Base-by-base conservation (phyloP, 2,888 invertebrate species). In the Adineta ricciae region DNA sequence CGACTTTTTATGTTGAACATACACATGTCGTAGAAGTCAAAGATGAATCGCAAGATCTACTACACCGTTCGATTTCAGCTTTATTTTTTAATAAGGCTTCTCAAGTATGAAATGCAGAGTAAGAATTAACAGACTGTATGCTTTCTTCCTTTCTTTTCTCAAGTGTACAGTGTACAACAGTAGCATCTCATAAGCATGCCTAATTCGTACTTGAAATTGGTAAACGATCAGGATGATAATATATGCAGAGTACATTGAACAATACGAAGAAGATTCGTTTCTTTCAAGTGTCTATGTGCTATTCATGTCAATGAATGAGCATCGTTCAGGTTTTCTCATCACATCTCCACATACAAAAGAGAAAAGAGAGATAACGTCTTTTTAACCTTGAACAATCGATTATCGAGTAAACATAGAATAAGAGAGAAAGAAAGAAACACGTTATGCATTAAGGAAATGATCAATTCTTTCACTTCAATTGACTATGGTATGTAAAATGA, bases 321-420 rank as follows among this genome's bases (percentile, higher is more conserved):
- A 64, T 64, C 64, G 5, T 64, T 64, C 64, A 64, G 27, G 32
- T 64, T 64, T 64, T 64, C 64, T 64, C 64, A 64, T 64, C 64
- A 64, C 19, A 19, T 64, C 4, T n/a, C 16, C 16, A 64, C 32
- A 36, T 27, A 64, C 19, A 16, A 36, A 32, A 19, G 32, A 32
- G 16, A 64, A 32, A 16, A 16, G 19, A 32, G 19, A 64, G 64
- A 64, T 64, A 64, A 64, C 64, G 64, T 64, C 64, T 64, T 64
- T 27, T 64, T 24, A 64, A 64, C 64, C 64, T 64, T 64, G 64
- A 64, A 64, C 64, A 64, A 64, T 64, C 64, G 64, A 64, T 64
- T 64, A 64, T 64, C 64, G 27, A 64, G 64, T 64, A 64, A 64
- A 64, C 32, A 64, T 4, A 32, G 5, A n/a, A n/a, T n/a, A n/a